phyloP scores from a whole-genome alignment of 2,797 vertebrate species.

The Sciaenops ocellatus region DNA sequence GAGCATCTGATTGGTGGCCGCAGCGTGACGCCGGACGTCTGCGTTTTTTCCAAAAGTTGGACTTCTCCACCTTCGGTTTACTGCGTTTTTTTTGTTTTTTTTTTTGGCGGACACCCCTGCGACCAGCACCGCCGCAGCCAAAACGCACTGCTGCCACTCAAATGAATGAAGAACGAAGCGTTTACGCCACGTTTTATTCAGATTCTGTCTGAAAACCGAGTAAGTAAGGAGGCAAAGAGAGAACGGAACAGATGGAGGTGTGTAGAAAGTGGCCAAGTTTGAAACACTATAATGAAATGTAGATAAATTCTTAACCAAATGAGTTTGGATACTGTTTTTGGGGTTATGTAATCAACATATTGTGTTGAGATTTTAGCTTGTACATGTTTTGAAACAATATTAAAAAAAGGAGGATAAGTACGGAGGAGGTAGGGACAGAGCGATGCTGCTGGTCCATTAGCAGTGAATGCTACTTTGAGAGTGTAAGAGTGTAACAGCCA shows the following conservation, averaged over 20 bases:
- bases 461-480: constrained; percentile 12
- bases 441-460: constrained; percentile 33
- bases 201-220: neutral
- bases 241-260: constrained; percentile 21
- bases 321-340: neutral
- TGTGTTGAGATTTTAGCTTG: neutral
- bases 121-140: too few relatives aligned
- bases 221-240: neutral
- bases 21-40: too few relatives aligned
- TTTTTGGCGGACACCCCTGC: too few relatives aligned
- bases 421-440: neutral
- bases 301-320: neutral
- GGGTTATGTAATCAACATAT: neutral
- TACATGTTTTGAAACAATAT: constrained; percentile 3
- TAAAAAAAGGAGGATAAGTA: neutral
- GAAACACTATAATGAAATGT: neutral
- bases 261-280: neutral
- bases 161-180: too few relatives aligned
- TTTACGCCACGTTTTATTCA: too few relatives aligned
- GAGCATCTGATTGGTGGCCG: too few relatives aligned
- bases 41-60: too few relatives aligned
- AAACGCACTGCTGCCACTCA: too few relatives aligned
- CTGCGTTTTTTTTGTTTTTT: too few relatives aligned
- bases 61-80: too few relatives aligned
- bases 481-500: constrained; percentile 20